Evolutionary conservation across 2,797 vertebrate genomes (phyloP).

Genomic region (Pangasius mekongensis): DNA sequence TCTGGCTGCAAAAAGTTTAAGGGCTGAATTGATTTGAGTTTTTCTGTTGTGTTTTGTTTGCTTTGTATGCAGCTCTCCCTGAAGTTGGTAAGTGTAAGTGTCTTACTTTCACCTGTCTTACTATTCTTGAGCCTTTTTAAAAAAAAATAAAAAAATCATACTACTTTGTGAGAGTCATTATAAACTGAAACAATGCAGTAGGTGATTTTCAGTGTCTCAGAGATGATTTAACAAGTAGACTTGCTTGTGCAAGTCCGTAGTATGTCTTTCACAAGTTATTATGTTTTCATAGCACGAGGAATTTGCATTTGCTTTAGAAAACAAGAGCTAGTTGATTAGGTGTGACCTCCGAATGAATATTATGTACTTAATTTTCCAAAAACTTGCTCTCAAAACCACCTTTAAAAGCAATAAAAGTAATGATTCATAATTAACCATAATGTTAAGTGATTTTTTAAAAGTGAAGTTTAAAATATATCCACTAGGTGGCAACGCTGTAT

Average conservation of each 20-base stretch:
- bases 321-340: background rate
- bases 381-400: background rate
- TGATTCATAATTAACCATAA: background rate
- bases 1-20: background rate
- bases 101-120: slow-evolving; percentile 24
- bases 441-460: background rate
- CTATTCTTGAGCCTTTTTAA: slow-evolving; percentile 34
- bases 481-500: background rate
- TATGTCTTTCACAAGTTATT: background rate
- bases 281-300: background rate
- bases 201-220: background rate
- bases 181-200: background rate
- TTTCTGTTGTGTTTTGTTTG: slow-evolving; percentile 64
- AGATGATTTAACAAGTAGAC: background rate
- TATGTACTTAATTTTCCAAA: background rate
- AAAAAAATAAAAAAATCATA: background rate
- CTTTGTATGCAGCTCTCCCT: slow-evolving; percentile 88
- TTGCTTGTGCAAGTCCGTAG: no score
- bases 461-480: background rate
- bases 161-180: background rate
- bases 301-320: background rate
- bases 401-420: background rate
- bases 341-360: background rate
- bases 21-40: slow-evolving; percentile 24
- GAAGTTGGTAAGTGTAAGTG: slow-evolving; percentile 90